A percentile compares a stretch with the other conserved stretches of the same genome.
Evolutionary conservation across 2,113 vertebrate species (phyloP).

Genomic region (Cyanoderma ruficeps): DNA sequence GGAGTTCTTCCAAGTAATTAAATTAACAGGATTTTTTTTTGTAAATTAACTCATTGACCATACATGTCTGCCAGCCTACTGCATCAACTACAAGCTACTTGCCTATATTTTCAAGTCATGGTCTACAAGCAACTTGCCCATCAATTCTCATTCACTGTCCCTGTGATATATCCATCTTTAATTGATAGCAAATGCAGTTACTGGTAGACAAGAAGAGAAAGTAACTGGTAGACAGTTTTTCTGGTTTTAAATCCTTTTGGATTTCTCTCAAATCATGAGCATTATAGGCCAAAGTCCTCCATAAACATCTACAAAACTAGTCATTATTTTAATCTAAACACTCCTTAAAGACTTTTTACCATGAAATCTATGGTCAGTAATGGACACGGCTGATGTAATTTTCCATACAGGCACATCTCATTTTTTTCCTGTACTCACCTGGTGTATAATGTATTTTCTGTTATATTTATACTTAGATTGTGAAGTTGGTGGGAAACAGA

Average conservation of each 20-base stretch:
- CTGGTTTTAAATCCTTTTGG: neutral
- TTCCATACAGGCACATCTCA: neutral
- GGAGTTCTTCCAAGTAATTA: neutral
- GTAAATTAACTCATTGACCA: neutral
- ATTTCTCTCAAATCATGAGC: neutral
- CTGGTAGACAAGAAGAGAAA: too few species aligned
- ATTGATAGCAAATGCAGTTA: neutral
- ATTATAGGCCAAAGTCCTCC: neutral
- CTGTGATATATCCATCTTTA: neutral
- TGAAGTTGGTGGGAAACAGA: neutral
- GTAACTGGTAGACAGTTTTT: neutral
- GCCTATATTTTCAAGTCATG: neutral
- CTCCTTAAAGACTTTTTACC: neutral
- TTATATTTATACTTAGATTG: neutral
- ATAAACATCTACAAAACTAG: neutral
- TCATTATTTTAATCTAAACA: neutral
- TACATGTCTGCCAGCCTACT: neutral
- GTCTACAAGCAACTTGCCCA: neutral
- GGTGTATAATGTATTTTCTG: neutral
- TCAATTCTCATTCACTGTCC: neutral
- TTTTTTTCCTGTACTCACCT: neutral
- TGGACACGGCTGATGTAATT: neutral
- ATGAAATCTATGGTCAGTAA: neutral
- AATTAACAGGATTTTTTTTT: neutral
- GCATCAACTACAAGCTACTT: neutral